Percentiles rank a stretch among this genome's conserved stretches.
Evolutionary conservation across 1,140 invertebrate genomes (phyloP).

Genomic region (Himalopsyche phryganea): DNA sequence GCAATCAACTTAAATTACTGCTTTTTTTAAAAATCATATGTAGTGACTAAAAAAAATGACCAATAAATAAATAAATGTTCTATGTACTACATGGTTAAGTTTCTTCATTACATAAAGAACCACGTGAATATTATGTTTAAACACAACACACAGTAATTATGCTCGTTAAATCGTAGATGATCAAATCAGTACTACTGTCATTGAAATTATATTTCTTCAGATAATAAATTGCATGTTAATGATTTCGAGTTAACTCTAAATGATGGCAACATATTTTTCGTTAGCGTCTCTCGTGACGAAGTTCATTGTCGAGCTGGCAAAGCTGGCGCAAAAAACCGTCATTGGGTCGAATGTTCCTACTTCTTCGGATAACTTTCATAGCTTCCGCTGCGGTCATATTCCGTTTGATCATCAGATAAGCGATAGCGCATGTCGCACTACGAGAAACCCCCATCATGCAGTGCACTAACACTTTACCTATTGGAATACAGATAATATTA

Average conservation of each 20-base stretch:
- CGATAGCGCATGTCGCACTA: slow-evolving; percentile 74
- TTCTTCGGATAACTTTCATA: slow-evolving; percentile 62
- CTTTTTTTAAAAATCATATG: too few relatives aligned
- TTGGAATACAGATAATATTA: slow-evolving; percentile 18
- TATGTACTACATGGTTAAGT: too few relatives aligned
- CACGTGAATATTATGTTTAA: too few relatives aligned
- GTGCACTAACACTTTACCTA: slow-evolving; percentile 77
- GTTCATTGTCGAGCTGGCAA: slow-evolving; percentile 65
- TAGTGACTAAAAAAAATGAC: too few relatives aligned
- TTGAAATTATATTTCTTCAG: not conserved
- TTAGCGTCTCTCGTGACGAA: slow-evolving; percentile 48
- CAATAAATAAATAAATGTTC: too few relatives aligned
- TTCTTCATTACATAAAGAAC: too few relatives aligned
- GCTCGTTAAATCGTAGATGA: too few relatives aligned
- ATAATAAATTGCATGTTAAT: not conserved
- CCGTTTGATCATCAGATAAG: slow-evolving; percentile 79
- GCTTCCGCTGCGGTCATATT: slow-evolving; percentile 74
- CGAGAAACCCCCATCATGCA: slow-evolving; percentile 79
- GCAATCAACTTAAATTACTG: too few relatives aligned
- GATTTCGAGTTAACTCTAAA: too few relatives aligned
- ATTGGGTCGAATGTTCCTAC: slow-evolving; percentile 72
- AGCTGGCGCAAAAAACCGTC: slow-evolving; percentile 76
- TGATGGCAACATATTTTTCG: not conserved
- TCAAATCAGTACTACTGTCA: not conserved
- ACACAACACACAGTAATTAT: too few relatives aligned